phyloP scores from a whole-genome alignment of 2,888 invertebrate genomes.

The Trissolcus brochymenae region DNA sequence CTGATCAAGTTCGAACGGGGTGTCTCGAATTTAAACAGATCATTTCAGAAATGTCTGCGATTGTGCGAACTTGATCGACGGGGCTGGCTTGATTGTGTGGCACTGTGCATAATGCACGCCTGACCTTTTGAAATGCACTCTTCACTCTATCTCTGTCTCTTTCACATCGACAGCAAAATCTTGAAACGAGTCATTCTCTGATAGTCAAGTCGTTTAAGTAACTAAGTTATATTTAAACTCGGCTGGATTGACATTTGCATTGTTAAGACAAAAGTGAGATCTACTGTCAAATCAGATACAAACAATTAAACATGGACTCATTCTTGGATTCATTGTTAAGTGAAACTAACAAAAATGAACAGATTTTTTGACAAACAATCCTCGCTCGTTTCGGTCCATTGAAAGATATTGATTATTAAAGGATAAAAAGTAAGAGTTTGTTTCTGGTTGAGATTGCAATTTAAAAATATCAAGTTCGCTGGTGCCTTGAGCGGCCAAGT shows the following conservation, averaged over 20 bases:
- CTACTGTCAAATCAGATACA: neutral
- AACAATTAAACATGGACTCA: too few species aligned
- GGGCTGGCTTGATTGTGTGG: slow-evolving; percentile 22
- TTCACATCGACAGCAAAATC: neutral
- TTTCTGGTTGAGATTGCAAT: too few species aligned
- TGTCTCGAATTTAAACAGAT: slow-evolving; percentile 36
- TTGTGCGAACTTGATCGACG: slow-evolving; percentile 34
- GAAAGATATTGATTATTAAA: too few species aligned
- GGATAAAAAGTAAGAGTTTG: too few species aligned
- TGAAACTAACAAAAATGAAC: too few species aligned
- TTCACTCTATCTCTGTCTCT: neutral
- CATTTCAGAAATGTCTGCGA: slow-evolving; percentile 35
- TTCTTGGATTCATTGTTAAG: too few species aligned
- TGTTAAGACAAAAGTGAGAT: neutral
- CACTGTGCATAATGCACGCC: slow-evolving; percentile 3
- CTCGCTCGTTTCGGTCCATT: too few species aligned
- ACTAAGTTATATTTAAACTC: neutral
- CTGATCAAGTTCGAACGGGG: slow-evolving; percentile 29
- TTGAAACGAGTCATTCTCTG: slow-evolving; percentile 2
- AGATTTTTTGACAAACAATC: too few species aligned
- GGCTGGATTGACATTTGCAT: neutral
- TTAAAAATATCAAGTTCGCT: too few species aligned
- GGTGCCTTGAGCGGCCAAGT: too few species aligned
- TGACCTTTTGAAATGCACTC: slow-evolving; percentile 6
- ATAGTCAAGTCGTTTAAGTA: neutral